A percentile compares a stretch with the other conserved stretches of the same genome.
Conservation (phyloP, 2,797 vertebrate genomes). For the Rousettus madagascariensis region DNA sequence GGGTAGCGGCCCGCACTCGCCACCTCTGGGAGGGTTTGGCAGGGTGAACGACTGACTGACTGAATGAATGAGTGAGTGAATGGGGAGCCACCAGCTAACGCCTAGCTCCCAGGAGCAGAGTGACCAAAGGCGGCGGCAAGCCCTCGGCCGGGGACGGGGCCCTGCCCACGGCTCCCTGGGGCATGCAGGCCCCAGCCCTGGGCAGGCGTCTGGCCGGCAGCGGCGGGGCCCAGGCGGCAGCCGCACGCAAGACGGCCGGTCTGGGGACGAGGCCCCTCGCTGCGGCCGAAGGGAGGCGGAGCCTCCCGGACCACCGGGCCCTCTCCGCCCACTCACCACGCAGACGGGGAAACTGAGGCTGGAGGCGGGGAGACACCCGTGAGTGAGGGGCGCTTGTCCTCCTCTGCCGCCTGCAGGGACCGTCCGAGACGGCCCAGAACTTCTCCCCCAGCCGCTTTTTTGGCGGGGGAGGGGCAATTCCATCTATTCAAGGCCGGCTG, state of each 20-base stretch:
- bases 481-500: neutral
- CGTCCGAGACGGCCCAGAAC: neutral
- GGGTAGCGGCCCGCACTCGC: fast-evolving
- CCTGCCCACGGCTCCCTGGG: fast-evolving
- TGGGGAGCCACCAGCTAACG: fast-evolving
- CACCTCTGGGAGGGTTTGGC: neutral
- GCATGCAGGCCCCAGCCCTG: neutral
- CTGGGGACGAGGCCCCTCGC: fast-evolving
- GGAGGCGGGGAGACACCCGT: fast-evolving
- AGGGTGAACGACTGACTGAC: too few species aligned
- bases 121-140: fast-evolving
- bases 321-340: too few species aligned
- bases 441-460: too few species aligned
- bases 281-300: neutral
- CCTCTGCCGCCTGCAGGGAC: neutral
- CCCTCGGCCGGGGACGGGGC: fast-evolving
- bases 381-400: neutral
- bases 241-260: fast-evolving
- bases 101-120: fast-evolving
- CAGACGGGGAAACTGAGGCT: neutral
- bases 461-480: neutral
- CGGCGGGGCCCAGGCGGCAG: fast-evolving
- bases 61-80: neutral
- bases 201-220: neutral
- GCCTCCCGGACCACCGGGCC: too few species aligned